Conservation (phyloP, 30 jellyfish, hydroid and myxozoan species). For the Aurelia aurita region DNA sequence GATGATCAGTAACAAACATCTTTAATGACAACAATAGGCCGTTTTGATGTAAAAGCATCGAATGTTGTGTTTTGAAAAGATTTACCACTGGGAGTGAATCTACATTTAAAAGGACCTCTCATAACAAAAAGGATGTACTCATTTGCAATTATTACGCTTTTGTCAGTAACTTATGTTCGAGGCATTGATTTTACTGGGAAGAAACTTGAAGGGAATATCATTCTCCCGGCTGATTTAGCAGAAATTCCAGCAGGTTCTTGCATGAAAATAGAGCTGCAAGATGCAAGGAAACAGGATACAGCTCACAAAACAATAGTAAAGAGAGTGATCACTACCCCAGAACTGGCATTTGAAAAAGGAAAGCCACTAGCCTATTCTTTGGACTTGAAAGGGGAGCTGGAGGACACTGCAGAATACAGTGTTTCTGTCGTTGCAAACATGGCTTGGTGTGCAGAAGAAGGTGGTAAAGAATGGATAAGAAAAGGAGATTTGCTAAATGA, state of each 20-base stretch:
- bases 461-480: constrained; percentile 42
- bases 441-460: constrained; percentile 48
- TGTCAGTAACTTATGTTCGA: background rate
- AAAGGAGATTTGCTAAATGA: constrained; percentile 8
- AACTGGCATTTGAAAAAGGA: constrained; percentile 18
- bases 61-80: background rate
- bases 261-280: constrained; percentile 24
- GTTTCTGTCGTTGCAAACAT: constrained; percentile 7
- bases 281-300: constrained; percentile 35
- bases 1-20: background rate
- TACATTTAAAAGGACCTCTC: background rate
- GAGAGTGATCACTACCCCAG: constrained; percentile 5
- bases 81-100: background rate
- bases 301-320: constrained; percentile 18
- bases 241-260: constrained; percentile 29
- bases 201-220: constrained; percentile 27
- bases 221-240: constrained; percentile 35
- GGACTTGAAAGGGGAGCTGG: constrained; percentile 34
- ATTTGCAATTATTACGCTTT: background rate
- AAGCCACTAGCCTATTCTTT: constrained; percentile 20
- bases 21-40: background rate
- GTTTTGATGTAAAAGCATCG: background rate
- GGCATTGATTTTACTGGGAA: constrained; percentile 30
- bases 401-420: constrained; percentile 24
- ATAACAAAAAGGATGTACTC: background rate